Evolutionary conservation across 2,113 vertebrate genomes (phyloP), one percentile per base, ranked within the genome.

Genomic region (Calidris pugnax): DNA sequence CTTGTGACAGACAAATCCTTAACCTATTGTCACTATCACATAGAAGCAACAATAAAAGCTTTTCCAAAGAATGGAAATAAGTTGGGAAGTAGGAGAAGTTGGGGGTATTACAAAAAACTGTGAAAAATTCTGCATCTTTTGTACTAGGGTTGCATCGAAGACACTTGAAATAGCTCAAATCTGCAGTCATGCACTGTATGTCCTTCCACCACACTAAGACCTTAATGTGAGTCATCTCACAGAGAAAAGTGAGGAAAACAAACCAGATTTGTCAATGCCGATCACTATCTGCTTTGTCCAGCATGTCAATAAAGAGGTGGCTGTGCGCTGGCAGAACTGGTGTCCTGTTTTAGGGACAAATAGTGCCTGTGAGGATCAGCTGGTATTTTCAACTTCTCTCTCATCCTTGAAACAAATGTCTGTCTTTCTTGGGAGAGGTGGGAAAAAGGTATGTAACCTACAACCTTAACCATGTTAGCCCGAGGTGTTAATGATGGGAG

Each of bases 271-370:
- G 28, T 66, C 51, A 32, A 13, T 66, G 53, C 51, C 33, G 39
- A 59, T 32, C 26, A 5, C n/a, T 73, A 6, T 6, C 39, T 17
- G 9, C 60, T 27, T 47, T 26, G 30, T 48, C 45, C 60, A 73
- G 27, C 0, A 0, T 12, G 50, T 53, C 3, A 0, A 39, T 32
- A 41, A n/a, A 53, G 59, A 41, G 7, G 13, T 17, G 39, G 21
- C n/a, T 7, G 5, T 23, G 26, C 2, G 2, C 59, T 39, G 33
- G 9, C 60, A 47, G 67, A 73, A 18, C 26, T 30, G 23, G 12
- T 37, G 43, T 87, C 41, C 41, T 43, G 20, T 45, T 28, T 33
- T 21, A 51, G 10, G 24, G 24, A 57, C 8, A 37, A 50, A 50
- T 9, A 17, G 12, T 57, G 27, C 64, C 32, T 10, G 19, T 20